A percentile compares a stretch with the other conserved stretches of the same genome.
Conservation (phyloP, 2,888 invertebrate genomes). For the Teleogryllus oceanicus region DNA sequence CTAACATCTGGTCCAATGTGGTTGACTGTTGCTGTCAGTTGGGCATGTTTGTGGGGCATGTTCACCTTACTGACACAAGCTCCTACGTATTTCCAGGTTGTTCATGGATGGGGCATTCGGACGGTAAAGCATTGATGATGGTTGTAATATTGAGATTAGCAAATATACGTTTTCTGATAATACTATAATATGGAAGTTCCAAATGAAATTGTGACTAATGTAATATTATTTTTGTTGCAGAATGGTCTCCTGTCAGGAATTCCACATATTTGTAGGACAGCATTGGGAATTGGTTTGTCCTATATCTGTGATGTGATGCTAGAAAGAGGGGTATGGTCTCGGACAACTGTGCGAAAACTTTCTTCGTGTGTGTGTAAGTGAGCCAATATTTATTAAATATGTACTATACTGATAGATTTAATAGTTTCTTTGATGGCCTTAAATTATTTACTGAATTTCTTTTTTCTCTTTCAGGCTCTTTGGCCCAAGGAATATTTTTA, state of each 20-base stretch:
- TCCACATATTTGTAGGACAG: constrained; percentile 60
- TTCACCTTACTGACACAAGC: constrained; percentile 67
- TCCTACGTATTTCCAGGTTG: constrained; percentile 65
- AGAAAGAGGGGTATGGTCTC: constrained; percentile 54
- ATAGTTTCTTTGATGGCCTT: neutral
- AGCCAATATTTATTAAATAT: neutral
- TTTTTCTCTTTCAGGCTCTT: constrained; percentile 48
- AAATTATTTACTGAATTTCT: neutral
- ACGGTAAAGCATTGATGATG: constrained; percentile 50
- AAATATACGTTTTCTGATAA: neutral
- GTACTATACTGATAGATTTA: neutral
- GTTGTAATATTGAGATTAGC: neutral
- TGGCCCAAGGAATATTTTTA: constrained; percentile 60
- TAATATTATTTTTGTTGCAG: neutral
- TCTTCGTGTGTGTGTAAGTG: constrained; percentile 58
- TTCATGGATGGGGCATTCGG: constrained; percentile 66
- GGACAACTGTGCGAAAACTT: constrained; percentile 62
- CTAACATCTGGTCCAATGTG: constrained; percentile 59
- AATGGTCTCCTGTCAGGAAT: constrained; percentile 52
- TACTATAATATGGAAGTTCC: neutral
- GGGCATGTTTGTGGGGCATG: constrained; percentile 66
- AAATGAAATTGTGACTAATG: neutral
- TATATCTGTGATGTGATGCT: constrained; percentile 58
- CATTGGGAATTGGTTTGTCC: constrained; percentile 57
- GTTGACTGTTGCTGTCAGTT: constrained; percentile 62